Evolutionary conservation across 2,888 invertebrate species (phyloP).

Genomic region (Helleia helle): DNA sequence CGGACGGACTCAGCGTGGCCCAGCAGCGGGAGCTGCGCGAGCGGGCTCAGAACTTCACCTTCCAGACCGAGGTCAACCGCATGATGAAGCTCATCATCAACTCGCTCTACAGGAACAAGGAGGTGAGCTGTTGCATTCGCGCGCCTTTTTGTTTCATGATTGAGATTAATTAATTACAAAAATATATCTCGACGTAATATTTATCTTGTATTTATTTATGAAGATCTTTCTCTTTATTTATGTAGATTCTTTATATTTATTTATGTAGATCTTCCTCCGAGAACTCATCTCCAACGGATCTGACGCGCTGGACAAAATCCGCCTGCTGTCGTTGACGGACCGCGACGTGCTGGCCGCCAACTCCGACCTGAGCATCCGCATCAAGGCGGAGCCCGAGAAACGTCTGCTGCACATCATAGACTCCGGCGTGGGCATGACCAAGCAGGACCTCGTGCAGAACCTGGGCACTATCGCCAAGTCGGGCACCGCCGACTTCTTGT

Average conservation of each 20-base stretch:
- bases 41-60: slow-evolving; percentile 89
- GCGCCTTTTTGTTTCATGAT: neutral
- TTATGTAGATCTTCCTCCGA: slow-evolving; percentile 88
- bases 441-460: slow-evolving; percentile 93
- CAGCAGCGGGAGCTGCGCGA: slow-evolving; percentile 94
- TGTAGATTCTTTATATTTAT: slow-evolving; percentile 81
- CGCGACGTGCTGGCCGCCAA: slow-evolving; percentile 83
- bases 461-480: slow-evolving; percentile 99
- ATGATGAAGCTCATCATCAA: slow-evolving; percentile 99
- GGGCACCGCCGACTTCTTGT: slow-evolving; percentile 95
- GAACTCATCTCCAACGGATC: slow-evolving; percentile 99
- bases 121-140: slow-evolving; percentile 64
- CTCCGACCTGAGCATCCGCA: slow-evolving; percentile 90
- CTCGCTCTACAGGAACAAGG: slow-evolving; percentile 98
- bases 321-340: slow-evolving; percentile 93
- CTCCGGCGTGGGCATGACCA: slow-evolving; percentile 98
- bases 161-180: neutral
- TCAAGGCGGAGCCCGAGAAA: slow-evolving; percentile 94
- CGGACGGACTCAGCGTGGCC: slow-evolving; percentile 95
- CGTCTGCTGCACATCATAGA: slow-evolving; percentile 95
- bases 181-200: neutral
- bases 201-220: neutral
- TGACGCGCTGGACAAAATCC: slow-evolving; percentile 98
- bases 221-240: slow-evolving; percentile 85
- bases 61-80: slow-evolving; percentile 99